A percentile compares a stretch with the other conserved stretches of the same genome.
Conservation (phyloP, 2,888 invertebrate genomes). For the Eilema caniola region DNA sequence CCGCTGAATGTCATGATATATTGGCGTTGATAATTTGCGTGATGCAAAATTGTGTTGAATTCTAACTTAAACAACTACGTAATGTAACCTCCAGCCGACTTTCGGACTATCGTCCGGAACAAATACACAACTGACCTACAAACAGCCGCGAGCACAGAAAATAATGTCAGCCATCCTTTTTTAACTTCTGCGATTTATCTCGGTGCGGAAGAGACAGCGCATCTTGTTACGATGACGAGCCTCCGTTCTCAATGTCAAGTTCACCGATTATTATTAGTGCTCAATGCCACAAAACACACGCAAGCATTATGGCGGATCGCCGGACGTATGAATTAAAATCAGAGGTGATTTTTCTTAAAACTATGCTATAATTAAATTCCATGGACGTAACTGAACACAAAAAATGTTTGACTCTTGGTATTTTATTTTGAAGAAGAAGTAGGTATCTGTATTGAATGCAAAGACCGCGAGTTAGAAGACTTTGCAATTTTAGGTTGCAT, state of each 20-base stretch:
- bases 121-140: slow-evolving; percentile 86
- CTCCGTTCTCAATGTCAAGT: slow-evolving; percentile 86
- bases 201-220: slow-evolving; percentile 74
- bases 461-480: background rate
- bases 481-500: background rate
- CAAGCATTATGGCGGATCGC: slow-evolving; percentile 72
- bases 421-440: slow-evolving; percentile 9
- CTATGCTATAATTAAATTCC: slow-evolving; percentile 45
- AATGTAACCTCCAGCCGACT: slow-evolving; percentile 86
- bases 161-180: slow-evolving; percentile 76
- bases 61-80: slow-evolving; percentile 75
- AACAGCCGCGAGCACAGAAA: slow-evolving; percentile 79
- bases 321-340: slow-evolving; percentile 63
- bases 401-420: slow-evolving; percentile 26
- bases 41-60: slow-evolving; percentile 56
- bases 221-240: slow-evolving; percentile 83
- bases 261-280: slow-evolving; percentile 86
- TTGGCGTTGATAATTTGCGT: slow-evolving; percentile 54
- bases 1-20: slow-evolving; percentile 50
- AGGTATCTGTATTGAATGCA: background rate
- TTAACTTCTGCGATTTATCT: slow-evolving; percentile 57
- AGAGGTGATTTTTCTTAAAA: slow-evolving; percentile 48
- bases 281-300: slow-evolving; percentile 85
- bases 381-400: slow-evolving; percentile 30
- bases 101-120: slow-evolving; percentile 86